A percentile compares a stretch with the other conserved stretches of the same genome.
These are phyloP conservation scores for Sarcophaga variegata DNA, from an alignment of 2,888 invertebrate species.

Conservation along the genomic window DNA sequence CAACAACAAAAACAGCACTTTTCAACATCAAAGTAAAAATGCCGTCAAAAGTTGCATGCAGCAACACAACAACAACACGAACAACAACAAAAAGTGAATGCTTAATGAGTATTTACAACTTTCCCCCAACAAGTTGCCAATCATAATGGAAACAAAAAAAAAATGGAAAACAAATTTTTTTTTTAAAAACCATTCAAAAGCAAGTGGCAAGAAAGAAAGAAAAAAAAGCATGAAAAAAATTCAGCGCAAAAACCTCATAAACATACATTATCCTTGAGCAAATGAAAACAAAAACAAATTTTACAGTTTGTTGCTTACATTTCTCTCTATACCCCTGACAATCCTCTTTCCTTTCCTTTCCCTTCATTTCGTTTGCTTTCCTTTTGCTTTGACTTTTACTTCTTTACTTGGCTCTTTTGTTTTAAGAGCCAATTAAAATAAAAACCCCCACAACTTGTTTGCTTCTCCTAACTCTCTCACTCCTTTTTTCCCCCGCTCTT, in stretches of 20 bases:
- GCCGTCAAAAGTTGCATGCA: constrained; percentile 64
- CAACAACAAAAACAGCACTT: constrained; percentile 49
- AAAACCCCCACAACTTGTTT: constrained; percentile 44
- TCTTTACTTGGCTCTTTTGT: constrained; percentile 53
- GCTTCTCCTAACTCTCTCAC: background rate
- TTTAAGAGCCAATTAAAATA: constrained; percentile 70
- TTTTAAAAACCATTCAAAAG: constrained; percentile 6
- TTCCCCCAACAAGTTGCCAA: constrained; percentile 63
- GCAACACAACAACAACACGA: constrained; percentile 20
- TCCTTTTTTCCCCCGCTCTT: no score
- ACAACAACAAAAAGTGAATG: constrained; percentile 60
- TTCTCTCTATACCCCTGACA: background rate
- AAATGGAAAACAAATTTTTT: background rate
- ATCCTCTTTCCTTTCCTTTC: constrained; percentile 8
- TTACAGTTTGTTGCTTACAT: constrained; percentile 66
- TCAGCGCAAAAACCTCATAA: constrained; percentile 37
- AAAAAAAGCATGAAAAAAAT: background rate
- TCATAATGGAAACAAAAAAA: constrained; percentile 41
- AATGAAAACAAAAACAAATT: constrained; percentile 57
- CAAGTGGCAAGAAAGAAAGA: background rate
- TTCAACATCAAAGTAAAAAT: constrained; percentile 68
- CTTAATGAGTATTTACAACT: constrained; percentile 69
- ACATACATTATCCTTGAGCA: constrained; percentile 62
- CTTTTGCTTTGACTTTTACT: background rate
- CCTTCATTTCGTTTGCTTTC: constrained; percentile 3